Evolutionary conservation across 1,140 invertebrate species (phyloP).

Genomic region (Ceratina calcarata): DNA sequence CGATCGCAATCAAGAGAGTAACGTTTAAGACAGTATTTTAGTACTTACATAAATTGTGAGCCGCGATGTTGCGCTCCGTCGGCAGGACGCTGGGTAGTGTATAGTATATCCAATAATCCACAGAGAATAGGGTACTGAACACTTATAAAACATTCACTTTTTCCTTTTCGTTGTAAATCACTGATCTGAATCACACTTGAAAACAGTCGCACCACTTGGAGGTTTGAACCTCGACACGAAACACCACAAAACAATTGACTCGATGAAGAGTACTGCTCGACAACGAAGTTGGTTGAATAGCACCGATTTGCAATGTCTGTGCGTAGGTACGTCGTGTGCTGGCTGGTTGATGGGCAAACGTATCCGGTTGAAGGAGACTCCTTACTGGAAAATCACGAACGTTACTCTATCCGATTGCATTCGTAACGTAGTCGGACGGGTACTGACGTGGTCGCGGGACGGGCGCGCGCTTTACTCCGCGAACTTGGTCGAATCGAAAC

Average conservation of each 20-base stretch:
- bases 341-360: not conserved
- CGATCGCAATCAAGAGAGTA: slow-evolving; percentile 38
- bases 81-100: slow-evolving; percentile 24
- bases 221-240: slow-evolving; percentile 31
- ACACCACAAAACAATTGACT: slow-evolving; percentile 40
- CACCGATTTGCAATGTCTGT: slow-evolving; percentile 21
- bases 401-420: slow-evolving; percentile 17
- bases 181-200: slow-evolving; percentile 34
- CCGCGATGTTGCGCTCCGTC: slow-evolving; percentile 35
- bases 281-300: slow-evolving; percentile 12
- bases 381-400: slow-evolving; percentile 42
- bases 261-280: slow-evolving; percentile 26
- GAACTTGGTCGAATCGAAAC: slow-evolving; percentile 8
- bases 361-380: slow-evolving; percentile 23
- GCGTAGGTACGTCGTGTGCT: not conserved
- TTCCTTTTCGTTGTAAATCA: slow-evolving; percentile 30
- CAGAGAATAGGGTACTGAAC: slow-evolving; percentile 37
- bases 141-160: slow-evolving; percentile 46
- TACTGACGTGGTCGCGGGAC: slow-evolving; percentile 26
- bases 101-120: slow-evolving; percentile 52
- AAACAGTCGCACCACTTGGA: slow-evolving; percentile 40
- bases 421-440: not conserved
- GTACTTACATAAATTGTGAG: slow-evolving; percentile 42
- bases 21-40: slow-evolving; percentile 29
- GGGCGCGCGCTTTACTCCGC: slow-evolving; percentile 31